Conservation (phyloP, 35 echinoderm and acorn worm genomes). For the Heliocidaris erythrogramma region DNA sequence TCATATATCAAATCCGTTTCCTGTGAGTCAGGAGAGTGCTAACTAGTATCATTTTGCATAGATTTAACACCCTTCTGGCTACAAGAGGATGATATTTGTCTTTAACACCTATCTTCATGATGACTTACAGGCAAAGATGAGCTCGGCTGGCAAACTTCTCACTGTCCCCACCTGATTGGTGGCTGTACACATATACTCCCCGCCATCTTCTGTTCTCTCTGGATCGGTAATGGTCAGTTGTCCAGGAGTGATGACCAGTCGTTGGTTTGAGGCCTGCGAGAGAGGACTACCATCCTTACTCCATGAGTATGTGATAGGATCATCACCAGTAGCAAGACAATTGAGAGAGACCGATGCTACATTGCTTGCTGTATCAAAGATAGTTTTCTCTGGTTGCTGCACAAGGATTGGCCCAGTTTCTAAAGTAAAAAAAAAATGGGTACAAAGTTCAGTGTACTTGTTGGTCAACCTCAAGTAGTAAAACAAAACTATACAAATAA, state of each 20-base stretch:
- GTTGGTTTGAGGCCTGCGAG: neutral
- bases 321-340: neutral
- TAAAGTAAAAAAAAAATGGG: neutral
- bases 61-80: too few species aligned
- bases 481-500: neutral
- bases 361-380: neutral
- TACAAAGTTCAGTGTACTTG: neutral
- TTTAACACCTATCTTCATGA: neutral
- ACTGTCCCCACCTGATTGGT: conserved; percentile 16
- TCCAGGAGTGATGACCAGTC: neutral
- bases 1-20: too few species aligned
- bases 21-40: too few species aligned
- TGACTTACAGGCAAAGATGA: conserved; percentile 25
- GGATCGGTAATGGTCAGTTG: conserved; percentile 13
- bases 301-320: neutral
- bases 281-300: neutral
- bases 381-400: neutral
- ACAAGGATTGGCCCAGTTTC: conserved; percentile 15
- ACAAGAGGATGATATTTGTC: too few species aligned
- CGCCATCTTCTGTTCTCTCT: neutral
- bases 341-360: neutral
- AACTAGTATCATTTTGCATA: too few species aligned
- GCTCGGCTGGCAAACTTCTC: conserved; percentile 13
- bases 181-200: neutral
- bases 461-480: neutral